Conservation (phyloP, 2,888 invertebrate genomes). For the Macaria notata region DNA sequence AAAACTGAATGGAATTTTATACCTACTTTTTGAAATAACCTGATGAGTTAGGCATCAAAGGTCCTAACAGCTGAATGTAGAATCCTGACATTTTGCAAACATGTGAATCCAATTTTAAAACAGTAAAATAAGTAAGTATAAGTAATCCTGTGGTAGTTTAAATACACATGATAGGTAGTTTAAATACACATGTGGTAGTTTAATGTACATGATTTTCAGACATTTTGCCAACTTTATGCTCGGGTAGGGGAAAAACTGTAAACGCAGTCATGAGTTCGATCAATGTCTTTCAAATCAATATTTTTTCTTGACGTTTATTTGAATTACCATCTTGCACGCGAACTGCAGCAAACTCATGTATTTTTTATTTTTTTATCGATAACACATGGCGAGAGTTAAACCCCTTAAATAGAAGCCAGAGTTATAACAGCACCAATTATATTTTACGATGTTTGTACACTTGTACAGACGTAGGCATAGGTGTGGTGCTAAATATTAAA, state of each 20-base stretch:
- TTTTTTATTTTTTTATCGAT: constrained; percentile 48
- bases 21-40: no score
- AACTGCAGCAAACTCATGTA: constrained; percentile 7
- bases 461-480: constrained; percentile 40
- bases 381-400: constrained; percentile 56
- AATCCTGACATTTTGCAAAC: no score
- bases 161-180: no score
- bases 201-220: no score
- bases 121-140: no score
- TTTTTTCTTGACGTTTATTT: not conserved
- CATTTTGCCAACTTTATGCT: no score
- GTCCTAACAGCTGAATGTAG: no score
- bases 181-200: no score
- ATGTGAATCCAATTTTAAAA: no score
- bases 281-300: constrained; percentile 4
- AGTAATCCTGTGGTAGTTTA: no score
- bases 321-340: constrained; percentile 10
- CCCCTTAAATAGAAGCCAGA: constrained; percentile 39
- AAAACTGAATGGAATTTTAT: not conserved
- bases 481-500: constrained; percentile 41
- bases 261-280: not conserved
- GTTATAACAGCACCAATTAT: constrained; percentile 42
- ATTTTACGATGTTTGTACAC: constrained; percentile 69
- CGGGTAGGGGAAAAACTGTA: not conserved
- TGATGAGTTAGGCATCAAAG: no score